Conservation (phyloP, 1,140 invertebrate genomes). For the Zaprionus inermis region DNA sequence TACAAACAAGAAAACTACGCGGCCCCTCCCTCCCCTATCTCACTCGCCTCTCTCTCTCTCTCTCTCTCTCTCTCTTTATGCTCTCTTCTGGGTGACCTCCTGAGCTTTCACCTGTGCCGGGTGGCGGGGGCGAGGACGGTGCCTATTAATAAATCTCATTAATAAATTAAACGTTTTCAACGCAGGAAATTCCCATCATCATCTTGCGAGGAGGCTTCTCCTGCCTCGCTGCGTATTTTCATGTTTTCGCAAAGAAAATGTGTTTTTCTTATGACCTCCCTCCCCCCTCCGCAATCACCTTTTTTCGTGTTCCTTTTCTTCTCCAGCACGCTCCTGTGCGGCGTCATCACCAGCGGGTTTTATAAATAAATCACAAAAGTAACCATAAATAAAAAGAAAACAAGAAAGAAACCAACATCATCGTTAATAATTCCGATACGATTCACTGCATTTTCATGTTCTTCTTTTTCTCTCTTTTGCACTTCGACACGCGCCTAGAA, state of each 20-base stretch:
- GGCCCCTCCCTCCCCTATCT: too few relatives aligned
- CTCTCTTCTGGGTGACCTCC: constrained; percentile 32
- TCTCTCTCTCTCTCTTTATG: neutral
- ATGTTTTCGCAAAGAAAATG: constrained; percentile 5
- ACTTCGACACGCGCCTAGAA: constrained; percentile 22
- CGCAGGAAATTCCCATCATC: constrained; percentile 61
- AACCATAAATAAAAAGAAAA: constrained; percentile 20
- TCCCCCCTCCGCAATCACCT: neutral
- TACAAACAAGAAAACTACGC: constrained; percentile 48
- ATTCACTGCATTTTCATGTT: constrained; percentile 32
- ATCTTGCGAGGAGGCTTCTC: neutral
- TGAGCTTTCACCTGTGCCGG: constrained; percentile 60
- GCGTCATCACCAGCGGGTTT: constrained; percentile 51
- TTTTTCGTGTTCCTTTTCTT: neutral
- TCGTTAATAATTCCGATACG: constrained; percentile 29
- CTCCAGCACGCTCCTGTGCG: neutral
- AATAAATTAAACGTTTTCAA: constrained; percentile 80
- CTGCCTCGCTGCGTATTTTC: neutral
- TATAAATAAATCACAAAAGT: constrained; percentile 41
- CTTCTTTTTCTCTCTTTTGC: constrained; percentile 9
- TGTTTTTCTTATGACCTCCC: constrained; percentile 9
- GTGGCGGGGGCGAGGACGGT: neutral
- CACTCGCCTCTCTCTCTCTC: neutral
- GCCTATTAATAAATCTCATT: constrained; percentile 82
- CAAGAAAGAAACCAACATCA: neutral